Conservation (phyloP, 92 coral and sea anemone genomes). For the Scolanthus callimorphus region DNA sequence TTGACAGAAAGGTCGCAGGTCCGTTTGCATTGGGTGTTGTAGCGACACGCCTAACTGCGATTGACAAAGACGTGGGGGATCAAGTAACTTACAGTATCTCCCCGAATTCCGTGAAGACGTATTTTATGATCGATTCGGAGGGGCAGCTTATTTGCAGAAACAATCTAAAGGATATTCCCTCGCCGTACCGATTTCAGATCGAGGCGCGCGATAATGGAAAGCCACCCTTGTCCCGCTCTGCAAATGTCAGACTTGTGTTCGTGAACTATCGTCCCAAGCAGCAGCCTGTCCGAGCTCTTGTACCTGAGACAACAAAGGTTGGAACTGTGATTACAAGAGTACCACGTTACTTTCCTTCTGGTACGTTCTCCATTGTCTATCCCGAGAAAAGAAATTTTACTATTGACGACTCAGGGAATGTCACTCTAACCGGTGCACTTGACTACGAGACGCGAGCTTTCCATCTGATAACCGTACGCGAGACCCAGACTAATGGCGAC, state of each 20-base stretch:
- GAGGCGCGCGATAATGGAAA: conserved; percentile 59
- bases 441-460: conserved; percentile 77
- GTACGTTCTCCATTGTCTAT: conserved; percentile 63
- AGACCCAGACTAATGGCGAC: conserved; percentile 43
- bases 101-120: conserved; percentile 22
- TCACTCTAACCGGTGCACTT: conserved; percentile 39
- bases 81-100: conserved; percentile 44
- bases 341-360: conserved; percentile 83
- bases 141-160: conserved; percentile 66
- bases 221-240: conserved; percentile 45
- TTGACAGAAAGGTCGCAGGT: conserved; percentile 78
- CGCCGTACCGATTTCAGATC: conserved; percentile 47
- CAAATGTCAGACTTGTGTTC: conserved; percentile 58
- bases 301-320: conserved; percentile 62
- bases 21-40: conserved; percentile 62
- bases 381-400: conserved; percentile 76
- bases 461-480: conserved; percentile 69
- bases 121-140: conserved; percentile 47
- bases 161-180: conserved; percentile 44
- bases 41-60: conserved; percentile 69
- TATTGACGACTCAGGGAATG: conserved; percentile 59
- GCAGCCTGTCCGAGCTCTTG: conserved; percentile 84
- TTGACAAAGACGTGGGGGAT: conserved; percentile 65
- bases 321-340: conserved; percentile 66
- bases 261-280: conserved; percentile 81